Conservation (phyloP, 2,113 vertebrate species). For the Xyliphius kryptos region DNA sequence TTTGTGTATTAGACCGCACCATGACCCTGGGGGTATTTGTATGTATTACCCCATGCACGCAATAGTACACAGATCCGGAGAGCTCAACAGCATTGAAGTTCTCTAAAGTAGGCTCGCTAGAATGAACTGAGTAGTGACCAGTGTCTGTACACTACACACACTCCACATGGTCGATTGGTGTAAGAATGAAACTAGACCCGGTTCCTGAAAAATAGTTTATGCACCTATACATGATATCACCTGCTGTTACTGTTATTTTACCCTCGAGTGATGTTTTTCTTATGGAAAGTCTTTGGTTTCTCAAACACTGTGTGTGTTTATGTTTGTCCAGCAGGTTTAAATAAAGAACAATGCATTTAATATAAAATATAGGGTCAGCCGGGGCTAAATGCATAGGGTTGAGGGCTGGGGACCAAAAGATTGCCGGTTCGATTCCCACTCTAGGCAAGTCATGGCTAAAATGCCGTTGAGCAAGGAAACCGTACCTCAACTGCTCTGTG, state of each 20-base stretch:
- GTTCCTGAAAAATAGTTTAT: constrained; percentile 6
- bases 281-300: constrained; percentile 4
- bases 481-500: no score
- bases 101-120: not conserved
- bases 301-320: not conserved
- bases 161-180: not conserved
- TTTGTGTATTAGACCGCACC: no score
- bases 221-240: not conserved
- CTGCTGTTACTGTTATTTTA: constrained; percentile 4
- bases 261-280: not conserved
- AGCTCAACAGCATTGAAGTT: not conserved
- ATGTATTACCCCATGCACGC: not conserved
- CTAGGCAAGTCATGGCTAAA: no score
- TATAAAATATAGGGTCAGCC: no score
- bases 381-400: no score
- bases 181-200: not conserved
- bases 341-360: not conserved
- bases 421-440: no score
- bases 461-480: no score
- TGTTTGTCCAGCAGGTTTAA: not conserved
- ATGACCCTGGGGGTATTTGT: not conserved
- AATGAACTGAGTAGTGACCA: not conserved
- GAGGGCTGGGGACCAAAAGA: no score
- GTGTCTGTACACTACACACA: not conserved
- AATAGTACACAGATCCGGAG: constrained; percentile 7